Percentiles rank a stretch among this genome's conserved stretches.
Conservation (phyloP, 2,113 vertebrate species). For the Peromyscus californicus region DNA sequence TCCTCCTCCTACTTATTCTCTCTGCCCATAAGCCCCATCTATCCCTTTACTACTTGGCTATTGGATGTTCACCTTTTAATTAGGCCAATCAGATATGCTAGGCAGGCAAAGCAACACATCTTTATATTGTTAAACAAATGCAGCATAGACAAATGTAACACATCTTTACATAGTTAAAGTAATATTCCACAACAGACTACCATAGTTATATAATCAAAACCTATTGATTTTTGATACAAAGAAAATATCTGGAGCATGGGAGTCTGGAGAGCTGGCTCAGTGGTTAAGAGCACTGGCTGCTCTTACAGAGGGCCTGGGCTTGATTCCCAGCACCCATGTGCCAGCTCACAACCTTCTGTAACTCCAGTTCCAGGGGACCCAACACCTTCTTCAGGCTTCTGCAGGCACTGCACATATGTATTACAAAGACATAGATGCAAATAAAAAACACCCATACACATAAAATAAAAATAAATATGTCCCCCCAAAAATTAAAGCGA, state of each 20-base stretch:
- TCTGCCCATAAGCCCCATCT: neutral
- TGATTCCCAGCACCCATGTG: neutral
- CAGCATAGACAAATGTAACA: neutral
- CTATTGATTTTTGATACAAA: slow-evolving; percentile 38
- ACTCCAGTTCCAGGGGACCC: neutral
- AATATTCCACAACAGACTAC: neutral
- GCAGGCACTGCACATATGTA: too few species aligned
- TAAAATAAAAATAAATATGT: neutral
- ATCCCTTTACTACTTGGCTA: neutral
- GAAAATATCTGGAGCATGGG: neutral
- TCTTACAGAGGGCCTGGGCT: neutral
- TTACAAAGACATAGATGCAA: neutral
- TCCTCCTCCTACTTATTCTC: neutral
- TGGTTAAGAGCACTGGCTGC: neutral
- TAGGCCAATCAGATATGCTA: neutral
- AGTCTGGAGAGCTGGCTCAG: too few species aligned
- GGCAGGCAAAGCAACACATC: neutral
- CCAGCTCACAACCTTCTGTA: too few species aligned
- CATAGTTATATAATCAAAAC: neutral
- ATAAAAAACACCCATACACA: neutral
- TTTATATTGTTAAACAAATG: neutral
- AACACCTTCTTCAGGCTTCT: neutral
- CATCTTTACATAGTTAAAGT: neutral
- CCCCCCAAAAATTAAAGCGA: neutral
- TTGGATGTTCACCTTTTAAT: neutral